These are phyloP conservation scores for Gymnocheta viridis DNA, from an alignment of 2,888 invertebrate genomes.

Conservation along the genomic window DNA sequence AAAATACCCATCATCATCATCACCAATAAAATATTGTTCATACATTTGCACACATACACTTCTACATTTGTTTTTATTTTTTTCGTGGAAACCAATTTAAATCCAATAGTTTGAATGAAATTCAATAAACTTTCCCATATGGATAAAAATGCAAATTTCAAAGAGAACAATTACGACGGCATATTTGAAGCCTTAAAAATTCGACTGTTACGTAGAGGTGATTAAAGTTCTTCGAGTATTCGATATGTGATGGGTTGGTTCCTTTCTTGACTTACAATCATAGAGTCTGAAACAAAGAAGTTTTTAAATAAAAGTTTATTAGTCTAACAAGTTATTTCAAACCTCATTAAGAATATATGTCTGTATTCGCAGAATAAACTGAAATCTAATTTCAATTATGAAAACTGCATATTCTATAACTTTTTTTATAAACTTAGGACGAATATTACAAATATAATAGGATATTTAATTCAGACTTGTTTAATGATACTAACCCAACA, in stretches of 20 bases:
- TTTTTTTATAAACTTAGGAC: no score
- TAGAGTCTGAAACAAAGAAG: no score
- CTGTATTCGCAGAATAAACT: no score
- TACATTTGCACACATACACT: neutral
- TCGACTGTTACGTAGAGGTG: neutral
- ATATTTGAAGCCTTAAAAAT: neutral
- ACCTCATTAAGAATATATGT: no score
- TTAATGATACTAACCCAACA: no score
- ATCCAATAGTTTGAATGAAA: conserved; percentile 21
- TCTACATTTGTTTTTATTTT: neutral
- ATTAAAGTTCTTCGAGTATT: neutral
- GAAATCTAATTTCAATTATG: no score
- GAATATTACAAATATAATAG: no score
- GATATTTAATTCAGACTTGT: no score
- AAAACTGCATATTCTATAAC: no score
- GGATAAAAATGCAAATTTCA: neutral
- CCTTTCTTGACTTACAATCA: no score
- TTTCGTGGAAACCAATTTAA: conserved; percentile 13
- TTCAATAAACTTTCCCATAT: conserved; percentile 21
- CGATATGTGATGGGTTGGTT: neutral
- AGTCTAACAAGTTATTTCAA: no score
- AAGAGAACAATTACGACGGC: neutral
- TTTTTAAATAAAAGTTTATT: no score
- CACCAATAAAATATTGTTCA: conserved; percentile 9
- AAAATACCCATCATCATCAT: conserved; percentile 36